Percentiles rank a stretch among this genome's conserved stretches.
These are phyloP conservation scores for Silurus asotus DNA, from an alignment of 2,113 vertebrate genomes.

Conservation along the genomic window DNA sequence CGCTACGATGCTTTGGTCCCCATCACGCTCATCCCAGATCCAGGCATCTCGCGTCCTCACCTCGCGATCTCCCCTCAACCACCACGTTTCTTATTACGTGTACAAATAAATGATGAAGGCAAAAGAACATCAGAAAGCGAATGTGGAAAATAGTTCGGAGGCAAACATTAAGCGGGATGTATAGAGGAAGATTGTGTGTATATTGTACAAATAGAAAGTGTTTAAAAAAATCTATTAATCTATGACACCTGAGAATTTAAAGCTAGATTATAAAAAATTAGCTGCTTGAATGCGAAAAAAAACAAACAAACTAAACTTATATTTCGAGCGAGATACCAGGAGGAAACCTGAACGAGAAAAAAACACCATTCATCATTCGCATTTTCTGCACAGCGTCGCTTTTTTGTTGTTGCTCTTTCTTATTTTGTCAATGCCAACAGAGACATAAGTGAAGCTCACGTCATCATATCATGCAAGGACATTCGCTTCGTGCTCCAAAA, in stretches of 20 bases:
- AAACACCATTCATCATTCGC: neutral
- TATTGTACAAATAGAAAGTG: conserved; percentile 87
- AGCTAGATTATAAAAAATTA: conserved; percentile 50
- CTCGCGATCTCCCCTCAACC: conserved; percentile 31
- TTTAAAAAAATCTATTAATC: conserved; percentile 73
- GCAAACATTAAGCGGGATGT: conserved; percentile 68
- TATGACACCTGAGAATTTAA: conserved; percentile 39
- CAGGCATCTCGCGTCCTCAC: conserved; percentile 6
- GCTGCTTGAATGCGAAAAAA: conserved; percentile 54
- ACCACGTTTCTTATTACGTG: conserved; percentile 49
- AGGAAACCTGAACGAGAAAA: conserved; percentile 22
- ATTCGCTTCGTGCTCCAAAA: neutral
- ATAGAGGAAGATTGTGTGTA: conserved; percentile 81
- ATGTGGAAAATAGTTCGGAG: conserved; percentile 62
- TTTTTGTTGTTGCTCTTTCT: neutral
- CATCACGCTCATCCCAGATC: conserved; percentile 63
- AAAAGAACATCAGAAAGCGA: conserved; percentile 46
- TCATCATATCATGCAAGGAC: neutral
- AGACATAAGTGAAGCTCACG: conserved; percentile 16
- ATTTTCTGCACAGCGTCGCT: neutral
- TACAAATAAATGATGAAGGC: conserved; percentile 54
- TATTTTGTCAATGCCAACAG: neutral
- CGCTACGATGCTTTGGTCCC: conserved; percentile 64
- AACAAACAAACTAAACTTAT: conserved; percentile 25
- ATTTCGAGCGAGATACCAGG: conserved; percentile 14